A percentile compares a stretch with the other conserved stretches of the same genome.
These are phyloP conservation scores for Pseudotriccus pelzelni DNA, from an alignment of 2,797 vertebrate species.

Conservation along the genomic window DNA sequence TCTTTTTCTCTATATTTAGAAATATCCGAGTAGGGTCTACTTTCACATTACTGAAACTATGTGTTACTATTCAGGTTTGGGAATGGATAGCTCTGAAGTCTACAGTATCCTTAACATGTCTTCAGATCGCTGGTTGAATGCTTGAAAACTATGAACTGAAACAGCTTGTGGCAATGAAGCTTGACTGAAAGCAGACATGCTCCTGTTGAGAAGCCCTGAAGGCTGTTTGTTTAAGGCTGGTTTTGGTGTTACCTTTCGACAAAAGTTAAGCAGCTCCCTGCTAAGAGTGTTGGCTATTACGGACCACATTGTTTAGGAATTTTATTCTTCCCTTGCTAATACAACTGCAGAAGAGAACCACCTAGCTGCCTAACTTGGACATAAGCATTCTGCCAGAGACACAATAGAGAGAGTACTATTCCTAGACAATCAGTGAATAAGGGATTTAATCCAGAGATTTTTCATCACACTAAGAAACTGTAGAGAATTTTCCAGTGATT, in stretches of 20 bases:
- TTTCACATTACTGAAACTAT: background rate
- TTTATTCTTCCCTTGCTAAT: background rate
- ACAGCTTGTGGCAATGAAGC: background rate
- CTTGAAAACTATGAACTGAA: background rate
- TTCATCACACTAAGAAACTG: background rate
- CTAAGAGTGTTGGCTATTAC: background rate
- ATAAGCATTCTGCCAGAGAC: background rate
- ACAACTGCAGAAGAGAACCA: background rate
- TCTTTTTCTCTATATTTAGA: background rate
- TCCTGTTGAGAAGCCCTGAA: background rate
- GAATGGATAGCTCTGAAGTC: background rate
- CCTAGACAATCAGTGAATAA: background rate
- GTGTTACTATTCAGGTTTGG: background rate
- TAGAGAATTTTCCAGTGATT: slow-evolving; percentile 12
- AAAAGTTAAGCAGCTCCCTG: slow-evolving; percentile 38
- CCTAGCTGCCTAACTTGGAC: background rate
- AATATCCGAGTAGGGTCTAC: background rate
- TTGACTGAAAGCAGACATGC: background rate
- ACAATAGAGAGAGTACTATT: background rate
- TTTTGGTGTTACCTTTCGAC: background rate
- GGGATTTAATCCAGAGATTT: background rate
- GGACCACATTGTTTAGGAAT: background rate
- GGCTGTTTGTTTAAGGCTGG: background rate
- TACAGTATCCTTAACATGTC: background rate
- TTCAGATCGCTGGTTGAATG: background rate